A percentile compares a stretch with the other conserved stretches of the same genome.
These are phyloP conservation scores for Calycopis cecrops DNA, from an alignment of 1,140 invertebrate genomes.

Conservation along the genomic window DNA sequence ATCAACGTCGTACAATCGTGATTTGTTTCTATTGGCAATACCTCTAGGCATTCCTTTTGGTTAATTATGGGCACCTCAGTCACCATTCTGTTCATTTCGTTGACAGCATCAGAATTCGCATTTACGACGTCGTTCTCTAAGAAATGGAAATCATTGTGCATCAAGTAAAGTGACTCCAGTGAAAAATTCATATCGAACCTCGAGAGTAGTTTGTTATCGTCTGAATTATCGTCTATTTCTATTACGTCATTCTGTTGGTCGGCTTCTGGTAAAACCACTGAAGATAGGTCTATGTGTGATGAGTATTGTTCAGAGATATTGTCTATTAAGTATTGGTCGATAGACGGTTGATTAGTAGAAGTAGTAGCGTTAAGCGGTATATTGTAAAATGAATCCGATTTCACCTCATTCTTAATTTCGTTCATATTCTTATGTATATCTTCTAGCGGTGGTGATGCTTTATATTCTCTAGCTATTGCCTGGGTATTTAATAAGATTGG, in stretches of 20 bases:
- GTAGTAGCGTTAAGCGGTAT: constrained; percentile 44
- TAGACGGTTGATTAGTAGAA: constrained; percentile 41
- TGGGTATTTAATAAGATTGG: constrained; percentile 53
- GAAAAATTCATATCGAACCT: constrained; percentile 65
- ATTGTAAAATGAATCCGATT: constrained; percentile 61
- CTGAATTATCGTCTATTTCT: constrained; percentile 69
- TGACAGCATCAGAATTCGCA: constrained; percentile 28
- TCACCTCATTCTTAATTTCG: constrained; percentile 68
- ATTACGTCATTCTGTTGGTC: constrained; percentile 60
- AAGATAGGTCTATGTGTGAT: constrained; percentile 50
- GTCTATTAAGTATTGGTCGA: constrained; percentile 63
- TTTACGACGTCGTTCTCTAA: constrained; percentile 52
- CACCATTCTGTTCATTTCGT: constrained; percentile 55
- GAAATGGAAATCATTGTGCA: constrained; percentile 69
- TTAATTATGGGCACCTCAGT: constrained; percentile 49
- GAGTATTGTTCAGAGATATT: constrained; percentile 62
- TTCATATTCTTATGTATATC: constrained; percentile 65
- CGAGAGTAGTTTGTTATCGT: constrained; percentile 64
- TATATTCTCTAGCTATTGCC: constrained; percentile 53
- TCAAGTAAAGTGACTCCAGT: constrained; percentile 59
- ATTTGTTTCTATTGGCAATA: constrained; percentile 28
- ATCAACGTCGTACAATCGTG: constrained; percentile 48
- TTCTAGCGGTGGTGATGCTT: constrained; percentile 62
- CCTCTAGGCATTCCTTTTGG: constrained; percentile 45
- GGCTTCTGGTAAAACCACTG: constrained; percentile 42